These are phyloP conservation scores for Ceratitis capitata DNA, from an alignment of 1,140 invertebrate species.

Conservation along the genomic window DNA sequence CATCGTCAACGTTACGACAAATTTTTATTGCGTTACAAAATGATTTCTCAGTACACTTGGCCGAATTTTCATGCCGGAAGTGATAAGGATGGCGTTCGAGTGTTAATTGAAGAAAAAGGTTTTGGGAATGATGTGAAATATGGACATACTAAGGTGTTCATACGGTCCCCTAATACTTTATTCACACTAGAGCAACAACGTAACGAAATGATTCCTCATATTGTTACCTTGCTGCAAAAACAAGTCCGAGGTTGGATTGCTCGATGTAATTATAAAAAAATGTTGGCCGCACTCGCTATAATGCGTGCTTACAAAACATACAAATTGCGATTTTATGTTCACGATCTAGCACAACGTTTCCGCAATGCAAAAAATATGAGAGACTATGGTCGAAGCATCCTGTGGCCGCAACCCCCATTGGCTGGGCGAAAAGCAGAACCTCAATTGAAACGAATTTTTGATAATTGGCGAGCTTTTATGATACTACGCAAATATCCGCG, in stretches of 20 bases:
- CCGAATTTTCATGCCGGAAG: slow-evolving; percentile 85
- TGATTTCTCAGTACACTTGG: slow-evolving; percentile 94
- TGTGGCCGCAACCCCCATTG: slow-evolving; percentile 84
- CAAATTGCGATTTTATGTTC: slow-evolving; percentile 84
- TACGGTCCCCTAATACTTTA: slow-evolving; percentile 88
- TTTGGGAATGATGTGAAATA: slow-evolving; percentile 89
- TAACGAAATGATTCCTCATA: slow-evolving; percentile 84
- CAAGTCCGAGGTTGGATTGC: slow-evolving; percentile 88
- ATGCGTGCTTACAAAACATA: slow-evolving; percentile 86
- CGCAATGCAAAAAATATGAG: slow-evolving; percentile 69
- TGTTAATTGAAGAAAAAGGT: slow-evolving; percentile 82
- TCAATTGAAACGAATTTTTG: slow-evolving; percentile 67
- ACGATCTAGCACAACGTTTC: slow-evolving; percentile 74
- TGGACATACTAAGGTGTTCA: slow-evolving; percentile 95
- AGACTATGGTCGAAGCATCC: slow-evolving; percentile 82
- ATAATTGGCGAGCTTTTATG: slow-evolving; percentile 89
- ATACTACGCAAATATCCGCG: slow-evolving; percentile 82
- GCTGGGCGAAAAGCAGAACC: slow-evolving; percentile 70
- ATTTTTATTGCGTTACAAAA: slow-evolving; percentile 91
- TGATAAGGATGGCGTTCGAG: slow-evolving; percentile 83
- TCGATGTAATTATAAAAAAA: slow-evolving; percentile 80
- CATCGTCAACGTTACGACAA: slow-evolving; percentile 89
- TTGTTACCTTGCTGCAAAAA: slow-evolving; percentile 93
- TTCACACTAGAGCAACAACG: slow-evolving; percentile 87
- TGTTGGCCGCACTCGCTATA: slow-evolving; percentile 86